Evolutionary conservation across 2,113 vertebrate genomes (phyloP).

Genomic region (Ophthalmolycus amberensis): DNA sequence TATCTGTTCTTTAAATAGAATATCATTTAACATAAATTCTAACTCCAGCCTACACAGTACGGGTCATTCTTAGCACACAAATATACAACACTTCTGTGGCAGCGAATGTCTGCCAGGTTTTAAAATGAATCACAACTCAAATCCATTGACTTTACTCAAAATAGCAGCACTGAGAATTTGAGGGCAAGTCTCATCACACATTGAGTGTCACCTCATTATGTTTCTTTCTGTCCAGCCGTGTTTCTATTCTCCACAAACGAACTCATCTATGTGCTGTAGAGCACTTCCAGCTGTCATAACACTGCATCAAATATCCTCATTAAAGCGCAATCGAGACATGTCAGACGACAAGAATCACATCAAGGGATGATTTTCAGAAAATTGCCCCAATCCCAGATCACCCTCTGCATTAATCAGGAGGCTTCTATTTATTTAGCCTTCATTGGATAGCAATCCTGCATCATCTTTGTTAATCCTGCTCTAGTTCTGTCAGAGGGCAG

Average conservation of each 20-base stretch:
- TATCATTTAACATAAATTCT: not conserved
- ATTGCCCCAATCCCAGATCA: slow-evolving; percentile 13
- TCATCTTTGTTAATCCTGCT: slow-evolving; percentile 53
- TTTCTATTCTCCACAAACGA: slow-evolving; percentile 7
- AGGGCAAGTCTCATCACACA: slow-evolving; percentile 16
- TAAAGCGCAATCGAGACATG: slow-evolving; percentile 16
- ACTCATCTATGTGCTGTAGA: slow-evolving; percentile 4
- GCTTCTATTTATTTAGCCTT: slow-evolving; percentile 37
- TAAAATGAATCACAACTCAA: slow-evolving; percentile 29
- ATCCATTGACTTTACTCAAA: slow-evolving; percentile 30
- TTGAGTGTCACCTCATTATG: slow-evolving; percentile 25
- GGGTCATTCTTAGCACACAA: not conserved
- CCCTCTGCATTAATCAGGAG: slow-evolving; percentile 22
- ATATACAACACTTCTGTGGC: not conserved
- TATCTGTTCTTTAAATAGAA: not conserved
- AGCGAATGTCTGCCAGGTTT: not conserved
- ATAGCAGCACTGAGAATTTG: slow-evolving; percentile 28
- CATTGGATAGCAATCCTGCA: slow-evolving; percentile 40
- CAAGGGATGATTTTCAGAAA: slow-evolving; percentile 14
- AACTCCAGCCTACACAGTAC: not conserved
- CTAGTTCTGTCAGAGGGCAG: slow-evolving; percentile 54
- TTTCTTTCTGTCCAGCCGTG: not conserved
- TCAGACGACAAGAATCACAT: slow-evolving; percentile 10
- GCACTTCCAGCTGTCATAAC: slow-evolving; percentile 32
- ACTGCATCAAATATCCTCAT: slow-evolving; percentile 19